Conservation (phyloP, 2,888 invertebrate species). For the Parnassius orleans region DNA sequence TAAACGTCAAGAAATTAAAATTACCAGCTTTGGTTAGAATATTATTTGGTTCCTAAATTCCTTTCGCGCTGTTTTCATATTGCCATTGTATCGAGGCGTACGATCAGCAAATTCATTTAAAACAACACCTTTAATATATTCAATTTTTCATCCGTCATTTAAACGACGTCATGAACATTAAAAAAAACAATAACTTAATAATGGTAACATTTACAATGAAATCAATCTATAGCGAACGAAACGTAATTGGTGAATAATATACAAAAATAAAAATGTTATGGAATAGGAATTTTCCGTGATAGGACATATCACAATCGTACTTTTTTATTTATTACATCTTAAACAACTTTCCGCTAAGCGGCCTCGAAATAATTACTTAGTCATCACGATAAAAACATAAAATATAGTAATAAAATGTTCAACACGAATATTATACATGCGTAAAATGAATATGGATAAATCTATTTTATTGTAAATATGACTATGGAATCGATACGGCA, state of each 20-base stretch:
- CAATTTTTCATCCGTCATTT: constrained; percentile 27
- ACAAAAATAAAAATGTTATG: constrained; percentile 73
- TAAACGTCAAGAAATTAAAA: constrained; percentile 33
- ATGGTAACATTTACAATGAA: constrained; percentile 80
- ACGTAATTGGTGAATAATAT: constrained; percentile 62
- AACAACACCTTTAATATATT: constrained; percentile 28
- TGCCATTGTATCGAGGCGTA: constrained; percentile 11
- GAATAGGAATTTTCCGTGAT: constrained; percentile 74
- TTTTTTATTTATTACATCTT: constrained; percentile 30
- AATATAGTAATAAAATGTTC: constrained; percentile 47
- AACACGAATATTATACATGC: constrained; percentile 53
- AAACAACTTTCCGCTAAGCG: constrained; percentile 50
- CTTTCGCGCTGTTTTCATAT: constrained; percentile 32
- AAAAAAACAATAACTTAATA: constrained; percentile 72
- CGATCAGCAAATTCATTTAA: constrained; percentile 15
- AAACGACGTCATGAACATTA: constrained; percentile 33
- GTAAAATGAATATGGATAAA: constrained; percentile 63
- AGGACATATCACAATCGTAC: constrained; percentile 73
- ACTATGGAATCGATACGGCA: constrained; percentile 52
- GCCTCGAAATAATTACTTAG: constrained; percentile 33
- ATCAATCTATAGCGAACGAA: constrained; percentile 57
- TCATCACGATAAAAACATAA: constrained; percentile 30
- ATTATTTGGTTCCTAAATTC: constrained; percentile 39
- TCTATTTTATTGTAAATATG: constrained; percentile 61
- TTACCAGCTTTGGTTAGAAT: constrained; percentile 57